phyloP scores from a whole-genome alignment of 2,113 vertebrate genomes.

The Vidua macroura region DNA sequence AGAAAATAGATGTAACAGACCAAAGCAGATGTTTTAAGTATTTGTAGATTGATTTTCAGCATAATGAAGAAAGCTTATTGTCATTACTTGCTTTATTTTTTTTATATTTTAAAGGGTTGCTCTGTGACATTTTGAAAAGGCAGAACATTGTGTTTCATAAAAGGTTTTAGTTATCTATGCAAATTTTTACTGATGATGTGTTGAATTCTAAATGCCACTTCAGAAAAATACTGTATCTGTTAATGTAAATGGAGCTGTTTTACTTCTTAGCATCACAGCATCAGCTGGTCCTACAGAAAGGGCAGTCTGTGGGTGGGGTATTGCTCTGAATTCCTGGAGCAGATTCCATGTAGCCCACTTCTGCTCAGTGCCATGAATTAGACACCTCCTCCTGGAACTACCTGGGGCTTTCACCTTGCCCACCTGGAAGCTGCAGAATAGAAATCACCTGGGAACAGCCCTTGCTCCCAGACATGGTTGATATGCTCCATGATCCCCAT shows the following conservation, averaged over 20 bases:
- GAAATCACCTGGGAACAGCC: neutral
- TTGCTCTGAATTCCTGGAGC: neutral
- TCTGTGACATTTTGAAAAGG: slow-evolving; percentile 17
- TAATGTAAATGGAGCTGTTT: neutral
- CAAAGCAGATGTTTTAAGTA: neutral
- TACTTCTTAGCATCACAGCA: neutral
- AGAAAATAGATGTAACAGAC: neutral
- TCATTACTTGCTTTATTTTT: neutral
- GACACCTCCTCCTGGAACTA: neutral
- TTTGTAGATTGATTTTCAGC: neutral
- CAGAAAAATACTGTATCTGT: neutral
- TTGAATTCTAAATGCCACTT: neutral
- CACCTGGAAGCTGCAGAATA: neutral
- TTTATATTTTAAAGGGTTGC: neutral
- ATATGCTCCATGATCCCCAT: neutral
- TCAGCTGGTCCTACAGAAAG: neutral
- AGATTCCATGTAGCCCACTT: neutral
- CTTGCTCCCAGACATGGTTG: neutral
- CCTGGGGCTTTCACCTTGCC: neutral
- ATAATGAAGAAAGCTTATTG: neutral
- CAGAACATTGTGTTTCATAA: neutral
- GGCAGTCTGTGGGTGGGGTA: neutral
- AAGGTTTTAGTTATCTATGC: neutral
- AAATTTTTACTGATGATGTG: neutral
- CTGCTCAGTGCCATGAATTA: neutral